Base-by-base conservation (phyloP, 2,888 invertebrate genomes). In the Eurois occulta region DNA sequence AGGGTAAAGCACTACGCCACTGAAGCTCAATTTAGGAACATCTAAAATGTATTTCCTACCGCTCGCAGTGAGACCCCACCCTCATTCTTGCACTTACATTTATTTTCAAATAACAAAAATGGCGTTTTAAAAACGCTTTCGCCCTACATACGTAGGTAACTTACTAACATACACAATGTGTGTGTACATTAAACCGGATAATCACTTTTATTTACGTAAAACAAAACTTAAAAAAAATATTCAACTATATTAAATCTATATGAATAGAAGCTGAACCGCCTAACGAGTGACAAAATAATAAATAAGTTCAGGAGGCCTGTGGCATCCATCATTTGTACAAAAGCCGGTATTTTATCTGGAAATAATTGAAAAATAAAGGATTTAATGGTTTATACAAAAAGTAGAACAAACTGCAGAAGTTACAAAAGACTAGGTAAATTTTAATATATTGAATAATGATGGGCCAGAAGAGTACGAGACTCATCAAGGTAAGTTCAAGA, bases 251-350 rank as follows among this genome's bases (percentile, higher is more conserved):
- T 94, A 94, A 94, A 92, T 93, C 94, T 95, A 94, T 95, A 94
- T 95, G 92, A 94, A 94, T 95, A 95, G 92, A 94, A 95, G 95
- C 94, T 94, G 94, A 93, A 94, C 92, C 93, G 93, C 93, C 94
- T 95, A 95, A 95, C 95, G 91, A 95, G 95, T 95, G 95, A 94
- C 93, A 93, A 93, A 92, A 94, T 94, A 95, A 96, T 96, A 96
- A 96, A 96, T 95, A 95, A 94, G 92, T 93, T 93, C 91, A 88
- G 93, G 94, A 92, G 90, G 92, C 94, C 92, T 86, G 89, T 84
- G 90, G 93, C 93, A 88, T 91, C 93, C 93, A 79, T 90, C 86
- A 91, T 96, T 96, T 96, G 96, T 96, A 96, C 96, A 96, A 95
- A 94, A 94, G 92, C 94, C 91, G 92, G 91, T 88, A 89, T 89